A percentile compares a stretch with the other conserved stretches of the same genome.
Conservation (phyloP, 2,888 invertebrate species). For the Julus scandinavius region DNA sequence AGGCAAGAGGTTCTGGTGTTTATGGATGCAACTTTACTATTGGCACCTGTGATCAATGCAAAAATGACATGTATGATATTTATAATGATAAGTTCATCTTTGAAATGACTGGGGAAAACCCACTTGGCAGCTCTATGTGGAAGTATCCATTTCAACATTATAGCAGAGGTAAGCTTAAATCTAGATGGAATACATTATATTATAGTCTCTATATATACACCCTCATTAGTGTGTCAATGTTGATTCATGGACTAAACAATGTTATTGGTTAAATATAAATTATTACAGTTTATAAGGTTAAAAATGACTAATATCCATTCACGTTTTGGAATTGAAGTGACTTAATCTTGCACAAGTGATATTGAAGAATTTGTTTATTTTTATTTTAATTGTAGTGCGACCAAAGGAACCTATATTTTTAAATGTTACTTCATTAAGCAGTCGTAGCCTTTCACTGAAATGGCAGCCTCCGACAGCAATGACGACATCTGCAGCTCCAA, state of each 20-base stretch:
- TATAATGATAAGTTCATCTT: slow-evolving; percentile 14
- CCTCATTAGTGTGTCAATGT: no score
- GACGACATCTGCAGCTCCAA: not conserved
- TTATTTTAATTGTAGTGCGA: not conserved
- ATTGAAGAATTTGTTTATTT: not conserved
- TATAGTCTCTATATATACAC: no score
- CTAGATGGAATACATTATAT: no score
- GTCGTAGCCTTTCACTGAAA: not conserved
- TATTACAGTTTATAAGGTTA: no score
- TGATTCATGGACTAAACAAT: no score
- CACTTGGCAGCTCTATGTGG: not conserved
- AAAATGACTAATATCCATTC: no score
- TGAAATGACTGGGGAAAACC: not conserved
- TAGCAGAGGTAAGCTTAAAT: not conserved
- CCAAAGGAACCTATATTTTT: not conserved
- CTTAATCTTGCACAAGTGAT: not conserved
- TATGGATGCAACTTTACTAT: slow-evolving; percentile 33
- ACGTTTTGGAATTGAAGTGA: not conserved
- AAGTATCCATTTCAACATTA: not conserved
- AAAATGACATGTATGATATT: not conserved
- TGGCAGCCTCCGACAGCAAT: not conserved
- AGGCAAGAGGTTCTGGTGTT: not conserved
- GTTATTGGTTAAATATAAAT: no score
- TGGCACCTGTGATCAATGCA: not conserved
- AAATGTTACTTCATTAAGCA: not conserved